Evolutionary conservation across 2,797 vertebrate genomes (phyloP).

Genomic region (Mastacembelus armatus): DNA sequence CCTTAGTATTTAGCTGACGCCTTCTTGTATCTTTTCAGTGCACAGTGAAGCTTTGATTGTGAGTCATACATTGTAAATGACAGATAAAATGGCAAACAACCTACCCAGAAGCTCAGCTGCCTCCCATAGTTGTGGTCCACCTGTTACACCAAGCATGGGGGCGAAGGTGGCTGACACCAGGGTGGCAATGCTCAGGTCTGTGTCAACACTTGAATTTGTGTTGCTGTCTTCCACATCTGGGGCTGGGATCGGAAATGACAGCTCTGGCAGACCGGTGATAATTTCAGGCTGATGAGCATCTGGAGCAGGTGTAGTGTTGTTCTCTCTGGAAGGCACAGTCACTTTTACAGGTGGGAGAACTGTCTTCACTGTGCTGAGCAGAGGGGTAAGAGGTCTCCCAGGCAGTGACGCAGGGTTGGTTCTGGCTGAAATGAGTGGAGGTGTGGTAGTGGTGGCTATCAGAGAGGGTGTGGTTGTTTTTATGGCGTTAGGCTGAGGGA

Average conservation of each 20-base stretch:
- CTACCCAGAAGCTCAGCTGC: constrained; percentile 81
- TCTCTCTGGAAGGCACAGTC: constrained; percentile 34
- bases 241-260: constrained; percentile 31
- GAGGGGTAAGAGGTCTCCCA: constrained; percentile 35
- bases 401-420: neutral
- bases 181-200: constrained; percentile 69
- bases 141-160: constrained; percentile 82
- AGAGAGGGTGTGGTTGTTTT: constrained; percentile 43
- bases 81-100: constrained; percentile 2
- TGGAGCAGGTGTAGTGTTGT: constrained; percentile 43
- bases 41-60: neutral
- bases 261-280: constrained; percentile 24
- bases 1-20: no score
- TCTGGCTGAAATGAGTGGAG: constrained; percentile 29
- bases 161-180: constrained; percentile 80
- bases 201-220: constrained; percentile 41
- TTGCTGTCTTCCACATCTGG: constrained; percentile 35
- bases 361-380: constrained; percentile 17
- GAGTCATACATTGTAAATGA: neutral
- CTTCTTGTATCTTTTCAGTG: neutral
- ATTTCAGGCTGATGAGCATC: constrained; percentile 34
- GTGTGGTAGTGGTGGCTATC: constrained; percentile 18
- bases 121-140: constrained; percentile 78
- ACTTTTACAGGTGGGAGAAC: constrained; percentile 19
- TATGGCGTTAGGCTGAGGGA: constrained; percentile 3